These are phyloP conservation scores for Drosophila pandora DNA, from an alignment of 1,140 invertebrate genomes.

Conservation along the genomic window DNA sequence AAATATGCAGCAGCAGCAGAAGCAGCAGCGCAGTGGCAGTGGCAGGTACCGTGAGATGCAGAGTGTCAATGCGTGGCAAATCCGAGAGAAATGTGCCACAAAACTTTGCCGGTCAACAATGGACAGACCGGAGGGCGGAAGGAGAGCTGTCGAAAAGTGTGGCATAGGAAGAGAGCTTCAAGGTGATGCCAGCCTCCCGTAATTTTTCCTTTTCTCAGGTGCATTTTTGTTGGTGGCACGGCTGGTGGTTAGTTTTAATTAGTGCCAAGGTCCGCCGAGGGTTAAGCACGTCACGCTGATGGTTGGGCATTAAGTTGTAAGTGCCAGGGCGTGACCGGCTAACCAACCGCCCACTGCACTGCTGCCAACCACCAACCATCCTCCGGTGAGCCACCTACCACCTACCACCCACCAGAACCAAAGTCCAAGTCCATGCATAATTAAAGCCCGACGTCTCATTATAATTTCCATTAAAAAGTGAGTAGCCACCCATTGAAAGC, in stretches of 20 bases:
- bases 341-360: slow-evolving; percentile 21
- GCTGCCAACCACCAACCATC: not conserved
- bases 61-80: slow-evolving; percentile 58
- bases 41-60: not conserved
- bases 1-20: slow-evolving; percentile 31
- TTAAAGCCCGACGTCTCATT: slow-evolving; percentile 72
- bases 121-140: slow-evolving; percentile 16
- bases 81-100: slow-evolving; percentile 50
- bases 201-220: slow-evolving; percentile 34
- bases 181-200: slow-evolving; percentile 37
- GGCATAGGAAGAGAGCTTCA: slow-evolving; percentile 32
- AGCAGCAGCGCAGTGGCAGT: too few species aligned
- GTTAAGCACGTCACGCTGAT: slow-evolving; percentile 70
- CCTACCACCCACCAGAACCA: slow-evolving; percentile 13
- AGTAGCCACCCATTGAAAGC: slow-evolving; percentile 23
- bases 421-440: slow-evolving; percentile 59
- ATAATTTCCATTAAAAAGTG: slow-evolving; percentile 80
- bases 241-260: too few species aligned
- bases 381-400: not conserved
- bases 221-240: slow-evolving; percentile 26
- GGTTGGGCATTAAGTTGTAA: slow-evolving; percentile 71
- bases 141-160: slow-evolving; percentile 38
- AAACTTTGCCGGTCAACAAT: slow-evolving; percentile 46
- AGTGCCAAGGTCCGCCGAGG: slow-evolving; percentile 32
- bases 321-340: slow-evolving; percentile 56